Percentiles rank a stretch among this genome's conserved stretches.
Evolutionary conservation across 1,140 invertebrate genomes (phyloP).

Genomic region (Drosophila lini): DNA sequence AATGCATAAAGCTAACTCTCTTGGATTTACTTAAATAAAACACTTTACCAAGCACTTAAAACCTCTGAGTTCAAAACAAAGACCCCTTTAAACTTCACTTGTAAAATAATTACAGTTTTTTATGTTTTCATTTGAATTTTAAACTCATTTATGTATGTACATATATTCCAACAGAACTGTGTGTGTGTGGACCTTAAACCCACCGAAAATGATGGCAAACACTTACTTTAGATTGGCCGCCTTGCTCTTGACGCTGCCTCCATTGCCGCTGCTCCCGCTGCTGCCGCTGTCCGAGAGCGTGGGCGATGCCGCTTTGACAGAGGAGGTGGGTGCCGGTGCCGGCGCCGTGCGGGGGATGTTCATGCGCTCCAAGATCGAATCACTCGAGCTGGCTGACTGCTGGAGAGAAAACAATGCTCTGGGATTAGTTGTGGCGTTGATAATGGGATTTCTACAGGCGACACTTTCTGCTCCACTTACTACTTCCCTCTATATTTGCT

Average conservation of each 20-base stretch:
- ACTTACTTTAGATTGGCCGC: conserved; percentile 82
- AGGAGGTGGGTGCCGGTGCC: conserved; percentile 26
- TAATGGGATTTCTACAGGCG: conserved; percentile 10
- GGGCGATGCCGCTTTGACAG: conserved; percentile 69
- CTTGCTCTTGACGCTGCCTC: conserved; percentile 75
- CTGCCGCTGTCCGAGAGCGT: conserved; percentile 78
- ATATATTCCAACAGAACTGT: conserved; percentile 16
- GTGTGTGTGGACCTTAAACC: conserved; percentile 4
- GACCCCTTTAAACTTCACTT: background rate
- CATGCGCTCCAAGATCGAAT: conserved; percentile 78
- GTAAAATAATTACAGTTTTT: conserved; percentile 3
- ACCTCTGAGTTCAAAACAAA: background rate
- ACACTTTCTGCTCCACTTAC: conserved; percentile 11
- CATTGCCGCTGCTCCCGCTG: conserved; percentile 37
- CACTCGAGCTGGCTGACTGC: conserved; percentile 53
- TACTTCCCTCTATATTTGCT: background rate
- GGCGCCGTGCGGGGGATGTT: conserved; percentile 61
- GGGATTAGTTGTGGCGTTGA: conserved; percentile 26
- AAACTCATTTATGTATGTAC: background rate
- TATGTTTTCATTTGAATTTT: background rate
- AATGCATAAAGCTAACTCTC: background rate
- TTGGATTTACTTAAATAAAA: background rate
- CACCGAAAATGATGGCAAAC: conserved; percentile 17
- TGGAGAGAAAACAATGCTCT: conserved; percentile 1
- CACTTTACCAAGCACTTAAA: background rate